These are phyloP conservation scores for Bombus waltoni DNA, from an alignment of 1,140 invertebrate species.

Conservation along the genomic window DNA sequence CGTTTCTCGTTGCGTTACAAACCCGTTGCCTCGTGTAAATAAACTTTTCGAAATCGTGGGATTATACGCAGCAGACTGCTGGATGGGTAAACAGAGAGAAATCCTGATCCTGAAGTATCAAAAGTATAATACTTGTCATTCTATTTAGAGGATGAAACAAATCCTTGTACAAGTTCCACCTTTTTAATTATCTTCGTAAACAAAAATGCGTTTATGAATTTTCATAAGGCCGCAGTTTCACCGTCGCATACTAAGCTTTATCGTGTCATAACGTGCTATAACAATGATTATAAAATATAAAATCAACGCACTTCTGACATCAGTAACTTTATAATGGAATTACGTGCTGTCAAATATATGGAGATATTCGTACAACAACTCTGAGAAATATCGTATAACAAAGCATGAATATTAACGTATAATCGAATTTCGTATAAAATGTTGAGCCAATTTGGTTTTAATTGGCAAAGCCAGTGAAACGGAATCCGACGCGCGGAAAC, in stretches of 20 bases:
- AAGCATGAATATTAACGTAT: neutral
- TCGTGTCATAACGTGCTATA: too few relatives aligned
- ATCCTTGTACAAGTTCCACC: neutral
- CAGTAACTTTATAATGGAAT: neutral
- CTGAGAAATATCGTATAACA: neutral
- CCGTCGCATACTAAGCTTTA: too few relatives aligned
- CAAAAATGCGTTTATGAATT: too few relatives aligned
- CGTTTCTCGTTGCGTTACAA: constrained; percentile 19
- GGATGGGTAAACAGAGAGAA: constrained; percentile 25
- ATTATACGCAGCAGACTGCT: neutral
- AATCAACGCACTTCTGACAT: too few relatives aligned
- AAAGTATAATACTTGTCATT: neutral
- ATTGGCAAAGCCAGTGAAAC: neutral
- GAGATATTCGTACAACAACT: neutral
- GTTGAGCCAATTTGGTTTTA: neutral
- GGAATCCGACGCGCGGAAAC: too few relatives aligned
- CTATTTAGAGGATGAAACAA: neutral
- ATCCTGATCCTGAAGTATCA: neutral
- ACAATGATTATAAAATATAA: too few relatives aligned
- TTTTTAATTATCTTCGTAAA: neutral
- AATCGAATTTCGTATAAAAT: neutral
- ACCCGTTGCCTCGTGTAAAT: constrained; percentile 2
- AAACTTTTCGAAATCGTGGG: constrained; percentile 13
- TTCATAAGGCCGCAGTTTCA: too few relatives aligned
- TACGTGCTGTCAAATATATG: neutral